A percentile compares a stretch with the other conserved stretches of the same genome.
phyloP scores from a whole-genome alignment of 2,797 vertebrate species.

The Aratinga solstitialis region DNA sequence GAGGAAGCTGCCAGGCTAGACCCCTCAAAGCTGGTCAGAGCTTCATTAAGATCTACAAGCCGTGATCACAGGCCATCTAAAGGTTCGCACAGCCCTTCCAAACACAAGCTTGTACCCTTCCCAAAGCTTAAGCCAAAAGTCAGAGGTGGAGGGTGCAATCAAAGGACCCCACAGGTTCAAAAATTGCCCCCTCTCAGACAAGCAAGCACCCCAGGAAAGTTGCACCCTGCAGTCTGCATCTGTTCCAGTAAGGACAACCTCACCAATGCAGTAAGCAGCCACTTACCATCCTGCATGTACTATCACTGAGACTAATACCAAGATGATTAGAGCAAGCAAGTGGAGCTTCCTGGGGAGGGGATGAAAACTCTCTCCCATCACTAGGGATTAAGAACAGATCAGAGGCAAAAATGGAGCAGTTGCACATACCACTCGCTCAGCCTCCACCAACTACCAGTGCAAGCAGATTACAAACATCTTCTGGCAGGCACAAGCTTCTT shows the following conservation, averaged over 20 bases:
- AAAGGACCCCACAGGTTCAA: not conserved
- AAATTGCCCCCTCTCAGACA: not conserved
- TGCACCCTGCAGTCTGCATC: not conserved
- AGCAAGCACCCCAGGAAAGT: accelerated
- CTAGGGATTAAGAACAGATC: slow-evolving; percentile 35
- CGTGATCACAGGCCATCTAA: not conserved
- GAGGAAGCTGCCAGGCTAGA: not conserved
- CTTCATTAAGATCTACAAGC: not conserved
- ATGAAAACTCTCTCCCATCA: slow-evolving; percentile 37
- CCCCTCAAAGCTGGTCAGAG: not conserved
- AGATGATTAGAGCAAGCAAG: slow-evolving; percentile 51
- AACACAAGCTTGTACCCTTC: not conserved
- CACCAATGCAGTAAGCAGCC: not conserved
- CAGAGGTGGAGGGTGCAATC: not conserved
- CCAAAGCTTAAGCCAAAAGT: not conserved
- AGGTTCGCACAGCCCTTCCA: not conserved
- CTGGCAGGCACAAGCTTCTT: not conserved
- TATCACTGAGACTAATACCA: not conserved
- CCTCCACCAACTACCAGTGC: not conserved
- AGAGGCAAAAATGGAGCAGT: slow-evolving; percentile 28
- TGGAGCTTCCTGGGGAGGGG: slow-evolving; percentile 1
- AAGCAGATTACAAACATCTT: not conserved
- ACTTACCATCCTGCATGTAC: not conserved
- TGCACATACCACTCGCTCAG: not conserved
- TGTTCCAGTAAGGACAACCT: not conserved